phyloP scores from a whole-genome alignment of 2,113 vertebrate species.

The Haliaeetus leucogaster region DNA sequence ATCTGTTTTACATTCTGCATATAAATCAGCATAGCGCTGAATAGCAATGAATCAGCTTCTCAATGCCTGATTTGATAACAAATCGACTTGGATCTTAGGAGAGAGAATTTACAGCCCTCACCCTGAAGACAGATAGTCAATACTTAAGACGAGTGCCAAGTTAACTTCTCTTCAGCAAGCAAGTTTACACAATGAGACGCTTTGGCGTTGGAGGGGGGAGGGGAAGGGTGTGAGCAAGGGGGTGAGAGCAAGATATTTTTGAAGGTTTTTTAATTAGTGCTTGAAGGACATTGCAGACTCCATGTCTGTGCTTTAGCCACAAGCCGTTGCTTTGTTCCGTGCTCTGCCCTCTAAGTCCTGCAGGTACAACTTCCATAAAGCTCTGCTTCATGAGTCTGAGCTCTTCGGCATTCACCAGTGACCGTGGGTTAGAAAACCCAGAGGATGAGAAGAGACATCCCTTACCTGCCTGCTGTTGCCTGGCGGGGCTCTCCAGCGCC shows the following conservation, averaged over 20 bases:
- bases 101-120: conserved; percentile 95
- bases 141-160: conserved; percentile 82
- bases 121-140: conserved; percentile 86
- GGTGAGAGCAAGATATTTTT: not conserved
- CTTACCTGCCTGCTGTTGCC: conserved; percentile 17
- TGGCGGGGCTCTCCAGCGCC: not conserved
- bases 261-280: conserved; percentile 32
- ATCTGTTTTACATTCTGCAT: conserved; percentile 99
- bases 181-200: conserved; percentile 71
- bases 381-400: not conserved
- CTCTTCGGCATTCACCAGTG: fast-evolving
- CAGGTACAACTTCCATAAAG: not conserved
- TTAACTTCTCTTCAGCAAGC: conserved; percentile 78
- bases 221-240: not conserved
- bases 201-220: not conserved
- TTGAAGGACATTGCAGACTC: conserved; percentile 40
- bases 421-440: not conserved
- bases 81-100: conserved; percentile 98
- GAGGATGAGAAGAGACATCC: not conserved
- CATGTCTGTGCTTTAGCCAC: not conserved
- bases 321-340: not conserved
- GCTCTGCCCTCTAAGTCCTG: not conserved
- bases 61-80: conserved; percentile 99
- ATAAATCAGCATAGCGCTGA: conserved; percentile 99
- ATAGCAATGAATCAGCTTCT: conserved; percentile 99